These are phyloP conservation scores for Hydractinia symbiolongicarpus DNA, from an alignment of 30 jellyfish, hydroid and myxozoan species.

Conservation along the genomic window DNA sequence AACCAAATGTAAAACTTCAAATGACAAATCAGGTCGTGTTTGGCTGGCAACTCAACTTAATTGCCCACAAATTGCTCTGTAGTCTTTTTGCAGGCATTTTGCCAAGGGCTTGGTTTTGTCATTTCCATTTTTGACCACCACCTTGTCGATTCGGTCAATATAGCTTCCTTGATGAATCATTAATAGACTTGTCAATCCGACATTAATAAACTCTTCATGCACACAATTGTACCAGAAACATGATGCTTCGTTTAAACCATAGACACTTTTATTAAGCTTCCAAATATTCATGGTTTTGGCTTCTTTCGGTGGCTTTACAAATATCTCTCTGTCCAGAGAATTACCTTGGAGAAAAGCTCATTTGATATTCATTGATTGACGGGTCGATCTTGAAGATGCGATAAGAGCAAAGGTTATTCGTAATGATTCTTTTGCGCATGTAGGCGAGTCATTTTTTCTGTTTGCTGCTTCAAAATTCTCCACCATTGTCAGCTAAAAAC, in stretches of 20 bases:
- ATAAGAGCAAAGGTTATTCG: constrained; percentile 17
- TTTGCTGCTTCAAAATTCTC: constrained; percentile 28
- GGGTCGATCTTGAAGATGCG: constrained; percentile 20
- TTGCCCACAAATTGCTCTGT: constrained; percentile 35
- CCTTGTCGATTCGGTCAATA: constrained; percentile 13
- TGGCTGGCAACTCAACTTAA: constrained; percentile 26
- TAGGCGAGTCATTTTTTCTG: constrained; percentile 13
- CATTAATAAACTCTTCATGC: constrained; percentile 13
- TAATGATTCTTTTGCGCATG: constrained; percentile 37
- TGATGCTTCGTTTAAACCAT: constrained; percentile 43
- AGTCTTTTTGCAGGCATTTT: constrained; percentile 13
- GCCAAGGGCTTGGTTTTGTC: constrained; percentile 21
- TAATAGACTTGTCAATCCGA: constrained; percentile 20
- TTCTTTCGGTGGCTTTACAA: constrained; percentile 50
- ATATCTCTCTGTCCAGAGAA: constrained; percentile 34
- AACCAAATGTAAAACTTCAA: constrained; percentile 15
- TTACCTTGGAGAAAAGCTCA: constrained; percentile 56
- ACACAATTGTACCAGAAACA: constrained; percentile 15
- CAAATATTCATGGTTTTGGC: constrained; percentile 26
- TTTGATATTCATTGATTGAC: constrained; percentile 33
- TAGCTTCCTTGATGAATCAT: background rate
- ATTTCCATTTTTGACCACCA: constrained; percentile 24
- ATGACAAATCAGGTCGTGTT: constrained; percentile 38
- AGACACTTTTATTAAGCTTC: constrained; percentile 26
- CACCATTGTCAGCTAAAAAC: constrained; percentile 40